Base-by-base conservation (phyloP, 2,888 invertebrate species). In the Doris montereyensis region DNA sequence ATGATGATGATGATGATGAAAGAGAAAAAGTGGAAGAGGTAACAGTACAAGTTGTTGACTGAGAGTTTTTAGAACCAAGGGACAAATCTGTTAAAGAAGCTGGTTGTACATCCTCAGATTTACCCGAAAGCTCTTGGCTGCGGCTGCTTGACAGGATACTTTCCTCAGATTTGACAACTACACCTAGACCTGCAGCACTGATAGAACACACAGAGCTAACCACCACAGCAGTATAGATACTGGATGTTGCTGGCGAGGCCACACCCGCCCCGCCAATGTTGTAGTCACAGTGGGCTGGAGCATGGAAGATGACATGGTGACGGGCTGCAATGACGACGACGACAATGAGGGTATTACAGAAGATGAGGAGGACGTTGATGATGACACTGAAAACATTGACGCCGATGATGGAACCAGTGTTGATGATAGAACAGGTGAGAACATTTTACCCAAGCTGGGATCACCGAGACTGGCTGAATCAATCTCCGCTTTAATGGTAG, bases 231-330 rank as follows among this genome's bases (percentile, higher is more conserved):
- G 21, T 62, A n/a, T 62, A 17, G 17, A 41, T 17, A 41, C 17
- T 41, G 5, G 52, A 41, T 41, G 52, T 41, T 41, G 52, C 17
- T 5, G 17, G 52, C 8, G 52, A 10, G 5, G 52, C 17, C 17
- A 10, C 52, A 5, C 8, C 58, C 65, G 67, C 60, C 75, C 74
- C 10, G 79, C 79, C 30, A 75, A 17, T 52, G 76, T 32, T 17
- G 79, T 76, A 41, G 79, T 79, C 4, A 79, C 24, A 21, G 79
- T 79, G 8, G 79, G 79, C 62, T 79, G 79, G 8, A 79, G 72
- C 79, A 79, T 76, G 17, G 79, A 79, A n/a, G 79, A 71, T 17
- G 76, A 79, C 58, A 75, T 76, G 70, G 79, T 79, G 71, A 79
- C 79, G 68, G 77, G 77, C 30, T 77, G 68, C 30, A 52, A 52